phyloP scores from a whole-genome alignment of 2,888 invertebrate genomes.

The Andrena haemorrhoa region DNA sequence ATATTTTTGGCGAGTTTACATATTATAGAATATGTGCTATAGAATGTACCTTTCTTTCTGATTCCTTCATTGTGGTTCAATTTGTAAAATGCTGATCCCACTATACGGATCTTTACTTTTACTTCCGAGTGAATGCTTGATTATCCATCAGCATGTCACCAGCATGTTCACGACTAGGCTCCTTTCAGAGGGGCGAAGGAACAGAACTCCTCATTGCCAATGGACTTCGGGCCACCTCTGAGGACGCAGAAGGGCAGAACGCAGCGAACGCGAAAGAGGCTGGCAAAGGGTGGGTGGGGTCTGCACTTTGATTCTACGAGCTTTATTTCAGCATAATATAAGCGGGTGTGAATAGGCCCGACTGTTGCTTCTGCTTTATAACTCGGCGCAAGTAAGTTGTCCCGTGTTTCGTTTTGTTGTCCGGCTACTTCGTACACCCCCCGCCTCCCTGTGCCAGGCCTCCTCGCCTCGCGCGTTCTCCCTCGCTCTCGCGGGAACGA shows the following conservation, averaged over 20 bases:
- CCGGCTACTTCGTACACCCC: constrained; percentile 30
- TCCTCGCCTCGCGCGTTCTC: constrained; percentile 16
- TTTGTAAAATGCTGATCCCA: too few relatives aligned
- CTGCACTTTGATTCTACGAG: constrained; percentile 74
- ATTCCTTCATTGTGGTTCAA: too few relatives aligned
- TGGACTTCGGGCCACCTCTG: constrained; percentile 43
- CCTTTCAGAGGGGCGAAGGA: constrained; percentile 10
- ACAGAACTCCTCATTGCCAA: constrained; percentile 57
- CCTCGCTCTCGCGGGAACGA: constrained; percentile 56
- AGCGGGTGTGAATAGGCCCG: constrained; percentile 78
- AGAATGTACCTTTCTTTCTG: too few relatives aligned
- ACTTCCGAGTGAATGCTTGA: neutral
- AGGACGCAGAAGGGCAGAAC: constrained; percentile 28
- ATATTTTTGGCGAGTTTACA: too few relatives aligned
- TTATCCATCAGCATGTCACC: neutral
- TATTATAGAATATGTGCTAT: too few relatives aligned
- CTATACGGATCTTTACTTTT: too few relatives aligned
- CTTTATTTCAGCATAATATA: constrained; percentile 79
- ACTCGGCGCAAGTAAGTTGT: constrained; percentile 77
- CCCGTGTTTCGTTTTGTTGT: constrained; percentile 77
- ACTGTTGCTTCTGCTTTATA: constrained; percentile 78
- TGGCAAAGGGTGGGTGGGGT: constrained; percentile 15
- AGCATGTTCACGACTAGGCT: constrained; percentile 2
- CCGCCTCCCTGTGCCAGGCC: neutral
- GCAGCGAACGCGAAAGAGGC: constrained; percentile 23